These are phyloP conservation scores for Perizoma flavofasciatum DNA, from an alignment of 2,888 invertebrate species.

Conservation along the genomic window DNA sequence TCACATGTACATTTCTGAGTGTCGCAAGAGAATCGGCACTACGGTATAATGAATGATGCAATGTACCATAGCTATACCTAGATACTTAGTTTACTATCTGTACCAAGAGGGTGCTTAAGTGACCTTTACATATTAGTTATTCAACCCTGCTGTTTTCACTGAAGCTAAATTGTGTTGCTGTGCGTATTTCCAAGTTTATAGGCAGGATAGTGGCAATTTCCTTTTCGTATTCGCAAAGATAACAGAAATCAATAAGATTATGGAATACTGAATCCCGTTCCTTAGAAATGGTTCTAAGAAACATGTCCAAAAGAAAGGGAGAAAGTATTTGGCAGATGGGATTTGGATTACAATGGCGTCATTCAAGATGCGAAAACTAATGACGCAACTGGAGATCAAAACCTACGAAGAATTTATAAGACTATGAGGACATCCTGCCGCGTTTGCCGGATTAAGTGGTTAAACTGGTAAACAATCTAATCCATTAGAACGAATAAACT, in stretches of 20 bases:
- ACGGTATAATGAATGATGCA: too few species aligned
- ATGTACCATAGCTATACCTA: too few species aligned
- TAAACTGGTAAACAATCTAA: conserved; percentile 7
- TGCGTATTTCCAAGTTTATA: conserved; percentile 1
- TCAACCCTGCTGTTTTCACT: conserved; percentile 14
- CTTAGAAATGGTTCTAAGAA: not conserved
- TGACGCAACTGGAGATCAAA: conserved; percentile 19
- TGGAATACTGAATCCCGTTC: not conserved
- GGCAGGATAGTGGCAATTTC: conserved; percentile 11
- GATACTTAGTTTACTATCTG: too few species aligned
- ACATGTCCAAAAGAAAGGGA: conserved; percentile 9
- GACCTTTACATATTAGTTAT: conserved; percentile 10
- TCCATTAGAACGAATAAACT: too few species aligned
- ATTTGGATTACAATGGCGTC: conserved; percentile 14
- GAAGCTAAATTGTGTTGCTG: conserved; percentile 4
- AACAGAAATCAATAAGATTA: not conserved
- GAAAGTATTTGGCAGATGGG: conserved; percentile 11
- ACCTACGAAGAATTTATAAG: conserved; percentile 9
- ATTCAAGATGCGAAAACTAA: conserved; percentile 12
- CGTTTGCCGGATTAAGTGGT: conserved; percentile 5
- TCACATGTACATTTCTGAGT: too few species aligned
- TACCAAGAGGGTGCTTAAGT: not conserved
- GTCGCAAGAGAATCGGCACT: too few species aligned
- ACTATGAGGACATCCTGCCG: conserved; percentile 12
- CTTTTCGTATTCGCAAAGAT: conserved; percentile 2